Evolutionary conservation across 2,888 invertebrate species (phyloP), one percentile per base, ranked within the genome.

Genomic region (Scaptomyza flava): DNA sequence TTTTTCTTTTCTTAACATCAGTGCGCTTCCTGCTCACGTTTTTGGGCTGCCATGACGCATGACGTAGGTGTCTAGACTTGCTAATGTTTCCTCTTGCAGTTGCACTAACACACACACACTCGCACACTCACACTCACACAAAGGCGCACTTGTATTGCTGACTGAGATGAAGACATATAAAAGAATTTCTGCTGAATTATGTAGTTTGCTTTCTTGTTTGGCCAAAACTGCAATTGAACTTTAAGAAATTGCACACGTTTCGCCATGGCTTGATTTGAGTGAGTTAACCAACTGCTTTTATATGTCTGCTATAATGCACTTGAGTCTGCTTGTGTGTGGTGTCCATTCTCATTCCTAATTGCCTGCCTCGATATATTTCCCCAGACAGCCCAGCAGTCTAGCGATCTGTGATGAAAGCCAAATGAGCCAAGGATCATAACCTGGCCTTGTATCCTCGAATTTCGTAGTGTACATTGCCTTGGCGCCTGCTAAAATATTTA

Each of bases 11-110:
- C 62, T 67, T 63, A 64, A 64, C 60, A 70, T 69, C 59, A 66
- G 61, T 72, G 69, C 67, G 42, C 54, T 79, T 77, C 69, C 64
- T 76, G 77, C 79, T 76, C 80, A 78, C 80, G 76, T 81, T 78
- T 73, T 72, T 63, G 62, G 68, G 62, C 75, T 81, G 78, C 77
- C 68, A 72, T 78, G 81, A 82, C 74, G 86, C 85, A 89, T 89
- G 89, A 90, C 87, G 89, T 89, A 89, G 90, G 89, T 90, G 89
- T 90, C 89, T 90, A 90, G 89, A 90, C 89, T 77, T 74, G 77
- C 79, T 90, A 90, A 90, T 90, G 89, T 88, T 89, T 89, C 89
- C 89, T 87, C 75, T 72, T 73, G 76, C 71, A 76, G 53, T 68
- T 72, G 68, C 70, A 72, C 60, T 47, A 50, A 68, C 48, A 31